These are phyloP conservation scores for Odontothrips loti DNA, from an alignment of 2,888 invertebrate genomes.

Conservation along the genomic window DNA sequence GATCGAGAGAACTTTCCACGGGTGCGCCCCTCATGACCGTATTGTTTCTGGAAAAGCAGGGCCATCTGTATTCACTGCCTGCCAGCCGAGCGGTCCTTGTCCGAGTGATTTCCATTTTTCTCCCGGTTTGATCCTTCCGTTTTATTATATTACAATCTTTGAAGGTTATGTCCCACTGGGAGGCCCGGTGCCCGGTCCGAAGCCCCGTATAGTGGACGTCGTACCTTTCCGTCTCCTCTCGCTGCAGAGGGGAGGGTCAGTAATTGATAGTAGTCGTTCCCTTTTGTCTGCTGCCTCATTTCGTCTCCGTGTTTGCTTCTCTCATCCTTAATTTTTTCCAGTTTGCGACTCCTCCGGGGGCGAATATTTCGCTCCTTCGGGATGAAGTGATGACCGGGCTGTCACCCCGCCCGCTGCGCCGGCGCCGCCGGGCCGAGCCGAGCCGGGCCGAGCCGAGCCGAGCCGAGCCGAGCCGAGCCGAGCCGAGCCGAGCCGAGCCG, in stretches of 20 bases:
- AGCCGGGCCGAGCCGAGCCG: no score
- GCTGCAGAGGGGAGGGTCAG: not conserved
- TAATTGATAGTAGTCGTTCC: not conserved
- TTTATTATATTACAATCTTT: not conserved
- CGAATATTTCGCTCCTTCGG: not conserved
- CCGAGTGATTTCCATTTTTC: not conserved
- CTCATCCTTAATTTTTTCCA: not conserved
- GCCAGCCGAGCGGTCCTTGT: not conserved
- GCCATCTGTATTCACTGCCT: not conserved
- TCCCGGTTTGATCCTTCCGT: not conserved
- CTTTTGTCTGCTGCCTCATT: not conserved
- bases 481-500: no score
- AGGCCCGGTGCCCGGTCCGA: no score
- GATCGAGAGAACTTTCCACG: not conserved
- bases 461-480: no score
- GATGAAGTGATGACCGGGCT: not conserved
- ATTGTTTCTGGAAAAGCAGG: conserved; percentile 16
- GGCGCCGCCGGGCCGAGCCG: no score
- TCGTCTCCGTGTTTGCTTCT: not conserved
- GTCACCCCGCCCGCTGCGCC: no score
- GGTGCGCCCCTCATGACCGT: not conserved
- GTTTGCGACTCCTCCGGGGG: not conserved
- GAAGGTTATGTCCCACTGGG: not conserved
- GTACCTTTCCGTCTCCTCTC: not conserved
- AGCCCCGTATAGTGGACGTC: no score